A percentile compares a stretch with the other conserved stretches of the same genome.
These are phyloP conservation scores for Drosophila prolongata DNA, from an alignment of 2,888 invertebrate species.

Conservation along the genomic window DNA sequence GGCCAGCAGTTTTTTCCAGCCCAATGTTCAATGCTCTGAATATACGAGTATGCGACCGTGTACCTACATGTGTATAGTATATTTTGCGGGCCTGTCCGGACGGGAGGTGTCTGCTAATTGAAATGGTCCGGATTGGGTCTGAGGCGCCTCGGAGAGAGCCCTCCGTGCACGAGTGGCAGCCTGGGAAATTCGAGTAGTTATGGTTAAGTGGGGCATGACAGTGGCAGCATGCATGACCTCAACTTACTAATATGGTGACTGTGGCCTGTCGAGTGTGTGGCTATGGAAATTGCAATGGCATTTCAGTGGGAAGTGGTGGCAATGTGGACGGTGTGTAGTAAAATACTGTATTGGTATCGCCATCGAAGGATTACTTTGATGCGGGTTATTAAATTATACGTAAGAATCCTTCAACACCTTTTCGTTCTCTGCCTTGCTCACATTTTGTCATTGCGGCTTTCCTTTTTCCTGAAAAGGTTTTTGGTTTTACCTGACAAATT, in stretches of 20 bases:
- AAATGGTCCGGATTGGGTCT: conserved; percentile 48
- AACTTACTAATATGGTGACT: conserved; percentile 36
- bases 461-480: not conserved
- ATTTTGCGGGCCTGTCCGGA: conserved; percentile 13
- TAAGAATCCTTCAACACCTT: not conserved
- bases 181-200: conserved; percentile 62
- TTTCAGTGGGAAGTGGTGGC: conserved; percentile 11
- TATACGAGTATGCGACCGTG: conserved; percentile 25
- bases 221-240: conserved; percentile 34
- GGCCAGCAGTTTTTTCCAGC: conserved; percentile 45
- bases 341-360: not conserved
- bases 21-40: conserved; percentile 14
- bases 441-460: not conserved
- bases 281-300: conserved; percentile 16
- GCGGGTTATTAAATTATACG: not conserved
- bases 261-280: conserved; percentile 25
- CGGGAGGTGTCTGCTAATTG: conserved; percentile 70
- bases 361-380: not conserved
- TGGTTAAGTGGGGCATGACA: conserved; percentile 59
- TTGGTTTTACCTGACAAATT: not conserved
- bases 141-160: conserved; percentile 3
- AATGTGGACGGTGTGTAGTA: not conserved
- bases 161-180: conserved; percentile 20
- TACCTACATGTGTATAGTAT: conserved; percentile 25
- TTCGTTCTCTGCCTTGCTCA: not conserved